These are phyloP conservation scores for Pharmacophagus antenor DNA, from an alignment of 2,888 invertebrate genomes.

Conservation along the genomic window DNA sequence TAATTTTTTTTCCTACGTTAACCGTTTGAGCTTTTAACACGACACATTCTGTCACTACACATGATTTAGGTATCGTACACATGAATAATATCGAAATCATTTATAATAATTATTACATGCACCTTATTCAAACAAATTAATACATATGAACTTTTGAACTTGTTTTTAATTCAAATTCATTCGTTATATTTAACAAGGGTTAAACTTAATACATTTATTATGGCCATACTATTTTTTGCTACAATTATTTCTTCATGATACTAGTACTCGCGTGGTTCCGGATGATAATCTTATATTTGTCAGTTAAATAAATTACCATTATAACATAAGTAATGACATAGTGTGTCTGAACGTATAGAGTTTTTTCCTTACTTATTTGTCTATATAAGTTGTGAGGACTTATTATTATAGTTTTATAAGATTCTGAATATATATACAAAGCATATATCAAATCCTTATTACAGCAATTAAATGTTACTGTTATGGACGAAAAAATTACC, in stretches of 20 bases:
- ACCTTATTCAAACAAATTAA: neutral
- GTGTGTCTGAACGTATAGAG: too few species aligned
- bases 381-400: too few species aligned
- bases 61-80: constrained; percentile 4
- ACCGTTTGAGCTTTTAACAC: constrained; percentile 22
- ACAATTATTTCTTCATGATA: too few species aligned
- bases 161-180: neutral
- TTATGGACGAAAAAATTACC: neutral
- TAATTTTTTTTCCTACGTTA: neutral
- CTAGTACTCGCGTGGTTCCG: too few species aligned
- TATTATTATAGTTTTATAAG: neutral
- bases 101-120: neutral
- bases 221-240: too few species aligned
- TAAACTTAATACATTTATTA: too few species aligned
- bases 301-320: too few species aligned
- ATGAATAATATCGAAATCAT: too few species aligned
- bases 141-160: neutral
- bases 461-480: too few species aligned
- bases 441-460: neutral
- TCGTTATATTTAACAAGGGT: neutral
- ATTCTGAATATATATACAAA: neutral
- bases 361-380: too few species aligned
- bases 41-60: constrained; percentile 16
- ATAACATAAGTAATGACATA: too few species aligned
- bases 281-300: too few species aligned